A percentile compares a stretch with the other conserved stretches of the same genome.
Conservation (phyloP, 2,797 vertebrate genomes). For the Manis javanica region DNA sequence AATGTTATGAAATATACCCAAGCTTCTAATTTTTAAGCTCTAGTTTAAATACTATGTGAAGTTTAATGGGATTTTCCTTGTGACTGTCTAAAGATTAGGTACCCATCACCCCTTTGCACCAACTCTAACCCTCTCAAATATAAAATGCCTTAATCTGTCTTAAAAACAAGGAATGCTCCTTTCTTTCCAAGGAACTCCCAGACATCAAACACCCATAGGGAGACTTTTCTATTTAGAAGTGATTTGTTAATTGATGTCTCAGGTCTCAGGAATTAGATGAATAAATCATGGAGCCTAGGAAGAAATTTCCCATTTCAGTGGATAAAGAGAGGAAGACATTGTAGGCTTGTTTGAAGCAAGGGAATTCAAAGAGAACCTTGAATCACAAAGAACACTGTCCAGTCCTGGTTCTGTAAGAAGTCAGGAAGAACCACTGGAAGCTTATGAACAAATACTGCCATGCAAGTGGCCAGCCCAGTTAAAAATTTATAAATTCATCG, state of each 20-base stretch:
- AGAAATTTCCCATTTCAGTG: neutral
- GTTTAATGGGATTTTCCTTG: neutral
- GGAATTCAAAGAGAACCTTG: neutral
- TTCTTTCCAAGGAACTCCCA: neutral
- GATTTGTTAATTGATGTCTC: neutral
- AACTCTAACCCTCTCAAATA: neutral
- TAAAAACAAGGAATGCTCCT: neutral
- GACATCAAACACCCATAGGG: neutral
- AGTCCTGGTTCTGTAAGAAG: neutral
- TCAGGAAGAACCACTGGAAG: neutral
- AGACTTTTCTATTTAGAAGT: constrained; percentile 33
- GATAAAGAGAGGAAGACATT: neutral
- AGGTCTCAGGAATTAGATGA: neutral
- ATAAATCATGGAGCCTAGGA: neutral
- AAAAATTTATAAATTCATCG: neutral
- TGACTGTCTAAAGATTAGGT: neutral
- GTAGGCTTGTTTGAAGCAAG: neutral
- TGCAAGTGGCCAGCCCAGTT: neutral
- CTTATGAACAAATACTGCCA: neutral
- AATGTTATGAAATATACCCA: neutral
- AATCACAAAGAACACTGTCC: neutral
- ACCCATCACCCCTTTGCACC: neutral
- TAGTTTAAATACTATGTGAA: neutral
- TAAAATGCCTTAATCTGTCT: neutral
- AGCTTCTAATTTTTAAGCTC: neutral